A percentile compares a stretch with the other conserved stretches of the same genome.
Conservation (phyloP, 2,797 vertebrate species). For the Podargus strigoides region DNA sequence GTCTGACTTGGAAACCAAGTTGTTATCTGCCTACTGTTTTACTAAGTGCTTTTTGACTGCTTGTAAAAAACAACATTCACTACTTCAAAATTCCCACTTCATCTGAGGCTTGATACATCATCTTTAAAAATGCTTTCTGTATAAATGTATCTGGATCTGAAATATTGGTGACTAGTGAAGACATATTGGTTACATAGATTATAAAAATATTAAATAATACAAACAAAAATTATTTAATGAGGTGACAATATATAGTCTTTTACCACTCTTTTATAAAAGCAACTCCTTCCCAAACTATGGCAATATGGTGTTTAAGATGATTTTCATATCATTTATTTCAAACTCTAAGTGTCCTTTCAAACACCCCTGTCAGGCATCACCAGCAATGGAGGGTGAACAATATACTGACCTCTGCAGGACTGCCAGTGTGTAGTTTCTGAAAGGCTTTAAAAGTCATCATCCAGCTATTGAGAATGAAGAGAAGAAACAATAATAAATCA, state of each 20-base stretch:
- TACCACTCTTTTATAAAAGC: not conserved
- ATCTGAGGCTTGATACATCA: not conserved
- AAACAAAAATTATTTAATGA: not conserved
- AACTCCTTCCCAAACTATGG: not conserved
- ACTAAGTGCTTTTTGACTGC: not conserved
- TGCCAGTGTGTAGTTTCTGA: not conserved
- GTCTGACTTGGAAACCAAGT: not conserved
- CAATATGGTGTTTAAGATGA: not conserved
- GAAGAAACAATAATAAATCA: not conserved
- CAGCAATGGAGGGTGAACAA: not conserved
- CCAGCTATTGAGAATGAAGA: not conserved
- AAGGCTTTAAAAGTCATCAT: not conserved
- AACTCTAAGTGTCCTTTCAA: not conserved
- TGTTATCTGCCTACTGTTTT: not conserved
- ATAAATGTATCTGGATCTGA: not conserved
- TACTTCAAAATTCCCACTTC: not conserved
- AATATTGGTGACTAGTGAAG: not conserved
- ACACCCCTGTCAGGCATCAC: not conserved
- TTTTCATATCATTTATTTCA: not conserved
- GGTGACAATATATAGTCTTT: not conserved
- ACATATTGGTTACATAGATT: not conserved
- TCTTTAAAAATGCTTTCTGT: not conserved
- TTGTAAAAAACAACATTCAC: not conserved
- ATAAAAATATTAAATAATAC: not conserved
- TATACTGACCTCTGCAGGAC: not conserved